A percentile compares a stretch with the other conserved stretches of the same genome.
These are phyloP conservation scores for Drosophila teissieri DNA, from an alignment of 1,140 invertebrate genomes.

Conservation along the genomic window DNA sequence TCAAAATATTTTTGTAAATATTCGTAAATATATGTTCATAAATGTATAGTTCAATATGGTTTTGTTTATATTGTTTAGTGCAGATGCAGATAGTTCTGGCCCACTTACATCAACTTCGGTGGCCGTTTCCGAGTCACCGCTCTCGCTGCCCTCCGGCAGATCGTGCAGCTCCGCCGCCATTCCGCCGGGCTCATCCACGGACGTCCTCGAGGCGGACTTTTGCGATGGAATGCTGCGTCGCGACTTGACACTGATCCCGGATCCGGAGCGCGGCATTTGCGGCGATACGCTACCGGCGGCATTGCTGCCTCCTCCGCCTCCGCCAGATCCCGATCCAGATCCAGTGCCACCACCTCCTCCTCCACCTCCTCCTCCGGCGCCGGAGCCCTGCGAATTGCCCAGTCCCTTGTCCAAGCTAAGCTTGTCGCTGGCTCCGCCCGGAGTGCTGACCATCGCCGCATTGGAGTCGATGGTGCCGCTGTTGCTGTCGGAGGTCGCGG, in stretches of 20 bases:
- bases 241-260: conserved; percentile 83
- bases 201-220: conserved; percentile 85
- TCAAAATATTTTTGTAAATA: too few relatives aligned
- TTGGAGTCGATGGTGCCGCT: conserved; percentile 77
- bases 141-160: conserved; percentile 87
- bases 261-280: conserved; percentile 85
- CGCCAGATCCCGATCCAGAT: neutral
- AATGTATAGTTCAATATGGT: too few relatives aligned
- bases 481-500: conserved; percentile 86
- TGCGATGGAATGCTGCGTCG: conserved; percentile 84
- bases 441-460: conserved; percentile 62
- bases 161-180: conserved; percentile 85
- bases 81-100: neutral
- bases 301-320: conserved; percentile 1
- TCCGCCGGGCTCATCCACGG: conserved; percentile 86
- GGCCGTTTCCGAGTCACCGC: conserved; percentile 89
- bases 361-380: conserved; percentile 1
- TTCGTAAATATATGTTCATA: too few relatives aligned
- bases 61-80: too few relatives aligned
- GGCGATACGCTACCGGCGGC: conserved; percentile 70
- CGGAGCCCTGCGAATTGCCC: conserved; percentile 20
- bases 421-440: conserved; percentile 52
- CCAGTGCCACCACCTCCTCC: conserved; percentile 1
- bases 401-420: conserved; percentile 45
- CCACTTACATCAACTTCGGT: conserved; percentile 89